Base-by-base conservation (phyloP, 92 coral and sea anemone genomes). In the Isaurus tuberculatus region DNA sequence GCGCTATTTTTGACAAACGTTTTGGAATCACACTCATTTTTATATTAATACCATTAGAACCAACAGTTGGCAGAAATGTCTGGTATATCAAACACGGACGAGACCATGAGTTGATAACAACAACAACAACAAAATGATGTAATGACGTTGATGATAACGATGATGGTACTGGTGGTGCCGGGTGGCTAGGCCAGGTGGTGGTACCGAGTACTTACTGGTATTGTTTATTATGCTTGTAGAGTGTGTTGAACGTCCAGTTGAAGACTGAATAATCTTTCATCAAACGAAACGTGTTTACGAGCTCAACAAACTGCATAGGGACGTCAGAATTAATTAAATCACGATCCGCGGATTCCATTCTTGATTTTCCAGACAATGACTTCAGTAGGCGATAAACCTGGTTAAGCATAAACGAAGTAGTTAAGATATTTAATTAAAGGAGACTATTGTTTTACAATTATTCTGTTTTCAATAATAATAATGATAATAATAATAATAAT, bases 281-380 rank as follows among this genome's bases (percentile, higher is more conserved):
- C 81, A 43, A 75, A 2, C 81, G 81, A 13, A 75, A 58, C n/a
- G 81, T 75, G 67, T 75, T 57, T 23, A 75, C 81, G 6, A 75
- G 81, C 7, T 75, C 81, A 17, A 75, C 57, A 36, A 75, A 75
- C 63, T 55, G 49, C n/a, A 75, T 68, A 1, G 81, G 81, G 0
- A 40, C 26, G 29, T 75, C 81, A 17, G 81, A 25, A 36, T 43
- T 55, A 0, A 75, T 14, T 30, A 75, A 29, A 2, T 75, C 81
- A 23, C 67, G 81, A 57, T 75, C 37, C 69, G 68, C 20, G 28
- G 81, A 55, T 8, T 30, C 81, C 31, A 75, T 55, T 11, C 48
- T 8, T 13, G 81, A 20, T 10, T 6, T 33, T 14, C 25, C 46
- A 33, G 68, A 53, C 3, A 75, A 37, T 13, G 44, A 44, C 8